Evolutionary conservation across 2,797 vertebrate species (phyloP).

Genomic region (Sebastes nivosus): DNA sequence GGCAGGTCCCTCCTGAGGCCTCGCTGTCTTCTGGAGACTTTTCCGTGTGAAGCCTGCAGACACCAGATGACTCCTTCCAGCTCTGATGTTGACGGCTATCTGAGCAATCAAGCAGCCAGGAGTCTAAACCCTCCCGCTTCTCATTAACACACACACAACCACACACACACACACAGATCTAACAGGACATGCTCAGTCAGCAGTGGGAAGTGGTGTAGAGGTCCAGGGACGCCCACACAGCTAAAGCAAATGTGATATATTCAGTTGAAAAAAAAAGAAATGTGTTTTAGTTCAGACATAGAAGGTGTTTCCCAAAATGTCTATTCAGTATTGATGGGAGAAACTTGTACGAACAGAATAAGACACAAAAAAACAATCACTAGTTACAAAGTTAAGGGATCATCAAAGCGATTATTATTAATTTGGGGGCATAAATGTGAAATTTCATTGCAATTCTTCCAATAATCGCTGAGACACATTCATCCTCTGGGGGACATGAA

Average conservation of each 20-base stretch:
- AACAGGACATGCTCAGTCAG: constrained; percentile 73
- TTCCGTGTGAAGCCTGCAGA: constrained; percentile 21
- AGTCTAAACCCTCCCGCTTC: constrained; percentile 45
- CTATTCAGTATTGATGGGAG: not conserved
- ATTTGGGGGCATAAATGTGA: too few species aligned
- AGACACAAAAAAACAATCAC: not conserved
- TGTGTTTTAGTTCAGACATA: not conserved
- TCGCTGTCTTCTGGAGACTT: not conserved
- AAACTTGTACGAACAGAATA: not conserved
- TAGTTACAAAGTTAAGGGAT: too few species aligned
- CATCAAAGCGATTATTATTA: too few species aligned
- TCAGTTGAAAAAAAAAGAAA: not conserved
- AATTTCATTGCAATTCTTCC: too few species aligned
- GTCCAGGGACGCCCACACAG: constrained; percentile 31
- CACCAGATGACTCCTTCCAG: constrained; percentile 20
- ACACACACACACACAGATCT: not conserved
- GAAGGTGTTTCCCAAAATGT: not conserved
- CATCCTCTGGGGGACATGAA: too few species aligned
- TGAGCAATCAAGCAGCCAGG: constrained; percentile 34
- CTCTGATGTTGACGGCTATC: constrained; percentile 30
- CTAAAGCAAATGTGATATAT: not conserved
- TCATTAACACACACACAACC: constrained; percentile 12
- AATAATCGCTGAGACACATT: too few species aligned
- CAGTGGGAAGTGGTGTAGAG: constrained; percentile 14
- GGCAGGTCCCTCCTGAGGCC: constrained; percentile 27